Percentiles rank a stretch among this genome's conserved stretches.
Conservation (phyloP, 2,797 vertebrate species). For the Cirrhinus mrigala region DNA sequence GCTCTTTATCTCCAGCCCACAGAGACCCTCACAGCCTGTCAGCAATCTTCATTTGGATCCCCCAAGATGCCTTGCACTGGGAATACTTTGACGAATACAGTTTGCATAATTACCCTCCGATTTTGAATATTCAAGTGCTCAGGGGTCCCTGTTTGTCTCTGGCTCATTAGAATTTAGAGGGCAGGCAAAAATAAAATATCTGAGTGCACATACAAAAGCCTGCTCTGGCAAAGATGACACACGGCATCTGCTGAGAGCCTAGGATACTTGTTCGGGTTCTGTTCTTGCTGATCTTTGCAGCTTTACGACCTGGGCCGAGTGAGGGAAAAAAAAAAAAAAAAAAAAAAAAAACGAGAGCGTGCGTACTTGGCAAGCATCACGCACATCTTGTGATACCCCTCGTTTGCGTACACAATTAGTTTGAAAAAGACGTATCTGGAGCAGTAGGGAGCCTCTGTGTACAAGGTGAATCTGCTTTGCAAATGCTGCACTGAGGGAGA, state of each 20-base stretch:
- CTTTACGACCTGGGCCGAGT: conserved; percentile 32
- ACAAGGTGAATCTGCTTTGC: conserved; percentile 53
- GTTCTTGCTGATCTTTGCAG: conserved; percentile 48
- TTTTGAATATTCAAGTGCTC: conserved; percentile 57
- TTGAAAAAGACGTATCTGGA: conserved; percentile 55
- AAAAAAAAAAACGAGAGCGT: background rate
- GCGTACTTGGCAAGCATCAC: conserved; percentile 51
- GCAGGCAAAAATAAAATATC: conserved; percentile 38
- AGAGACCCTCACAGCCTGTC: conserved; percentile 60
- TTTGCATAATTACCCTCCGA: conserved; percentile 65
- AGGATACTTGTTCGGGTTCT: conserved; percentile 11
- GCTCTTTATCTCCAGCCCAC: conserved; percentile 60
- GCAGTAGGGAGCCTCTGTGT: conserved; percentile 44
- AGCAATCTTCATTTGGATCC: conserved; percentile 51
- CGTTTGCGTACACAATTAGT: conserved; percentile 59
- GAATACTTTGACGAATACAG: conserved; percentile 63
- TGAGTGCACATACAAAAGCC: conserved; percentile 20
- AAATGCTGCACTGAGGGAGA: conserved; percentile 47
- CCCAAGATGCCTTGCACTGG: conserved; percentile 38
- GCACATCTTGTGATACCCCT: conserved; percentile 41
- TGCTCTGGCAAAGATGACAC: conserved; percentile 20
- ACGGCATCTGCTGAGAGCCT: conserved; percentile 1
- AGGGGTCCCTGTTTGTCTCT: conserved; percentile 53
- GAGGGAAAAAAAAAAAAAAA: no score
- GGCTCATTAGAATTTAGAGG: conserved; percentile 62